phyloP scores from a whole-genome alignment of 2,797 vertebrate genomes.

The Cyprinodon diabolis region DNA sequence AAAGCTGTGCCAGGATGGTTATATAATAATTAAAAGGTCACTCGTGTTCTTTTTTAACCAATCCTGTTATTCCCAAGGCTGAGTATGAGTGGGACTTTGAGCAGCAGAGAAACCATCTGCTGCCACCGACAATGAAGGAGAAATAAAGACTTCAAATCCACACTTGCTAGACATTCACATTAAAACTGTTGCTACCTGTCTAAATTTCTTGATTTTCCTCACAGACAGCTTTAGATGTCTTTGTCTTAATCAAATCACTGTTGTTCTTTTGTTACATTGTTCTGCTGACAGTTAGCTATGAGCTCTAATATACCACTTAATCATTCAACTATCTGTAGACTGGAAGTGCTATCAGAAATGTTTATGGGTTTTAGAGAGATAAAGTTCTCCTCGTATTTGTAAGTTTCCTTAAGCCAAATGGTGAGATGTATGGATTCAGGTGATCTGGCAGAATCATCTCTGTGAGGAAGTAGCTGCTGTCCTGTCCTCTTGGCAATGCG shows the following conservation, averaged over 20 bases:
- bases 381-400: slow-evolving; percentile 21
- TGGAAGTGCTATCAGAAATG: slow-evolving; percentile 15
- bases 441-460: slow-evolving; percentile 65
- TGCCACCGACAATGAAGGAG: slow-evolving; percentile 44
- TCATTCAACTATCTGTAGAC: background rate
- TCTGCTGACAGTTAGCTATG: slow-evolving; percentile 1
- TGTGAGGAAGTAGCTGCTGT: slow-evolving; percentile 64
- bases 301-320: slow-evolving; percentile 4
- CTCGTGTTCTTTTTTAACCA: slow-evolving; percentile 56
- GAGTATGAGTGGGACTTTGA: slow-evolving; percentile 58
- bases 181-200: slow-evolving; percentile 26
- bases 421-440: slow-evolving; percentile 63
- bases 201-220: slow-evolving; percentile 35
- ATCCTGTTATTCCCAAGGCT: slow-evolving; percentile 63
- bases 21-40: slow-evolving; percentile 71
- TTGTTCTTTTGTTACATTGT: slow-evolving; percentile 14
- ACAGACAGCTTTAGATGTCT: slow-evolving; percentile 5
- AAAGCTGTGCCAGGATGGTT: slow-evolving; percentile 43
- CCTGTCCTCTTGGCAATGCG: slow-evolving; percentile 61
- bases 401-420: slow-evolving; percentile 32
- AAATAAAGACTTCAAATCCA: slow-evolving; percentile 64
- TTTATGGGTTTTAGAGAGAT: slow-evolving; percentile 25
- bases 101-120: slow-evolving; percentile 64
- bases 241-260: slow-evolving; percentile 38
- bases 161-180: slow-evolving; percentile 15